These are phyloP conservation scores for Pandemis heparana DNA, from an alignment of 2,888 invertebrate species.

Conservation along the genomic window DNA sequence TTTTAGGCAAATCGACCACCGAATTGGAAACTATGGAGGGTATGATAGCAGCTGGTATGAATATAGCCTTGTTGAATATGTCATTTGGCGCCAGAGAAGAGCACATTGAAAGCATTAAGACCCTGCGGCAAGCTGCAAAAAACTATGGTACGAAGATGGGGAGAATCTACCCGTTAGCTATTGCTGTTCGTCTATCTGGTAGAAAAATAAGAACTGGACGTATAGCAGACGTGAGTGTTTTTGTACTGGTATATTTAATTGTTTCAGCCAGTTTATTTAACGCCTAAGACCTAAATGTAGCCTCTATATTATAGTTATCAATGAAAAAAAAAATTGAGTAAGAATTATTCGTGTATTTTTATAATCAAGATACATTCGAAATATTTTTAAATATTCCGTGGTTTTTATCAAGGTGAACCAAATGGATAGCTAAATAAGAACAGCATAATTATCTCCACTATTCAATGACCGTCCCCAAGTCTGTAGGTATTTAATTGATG, in stretches of 20 bases:
- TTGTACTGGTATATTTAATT: no score
- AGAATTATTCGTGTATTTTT: no score
- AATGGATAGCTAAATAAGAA: no score
- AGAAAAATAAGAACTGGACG: constrained; percentile 95
- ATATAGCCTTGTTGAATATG: constrained; percentile 78
- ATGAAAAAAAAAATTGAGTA: no score
- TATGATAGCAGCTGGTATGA: constrained; percentile 84
- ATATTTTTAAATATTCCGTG: no score
- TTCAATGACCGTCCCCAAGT: no score
- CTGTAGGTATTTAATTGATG: no score
- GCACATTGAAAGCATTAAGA: constrained; percentile 73
- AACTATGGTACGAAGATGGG: constrained; percentile 87
- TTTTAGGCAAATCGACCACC: constrained; percentile 66
- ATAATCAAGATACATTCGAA: no score
- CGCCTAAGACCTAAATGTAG: no score
- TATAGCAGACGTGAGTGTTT: constrained; percentile 89
- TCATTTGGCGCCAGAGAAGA: constrained; percentile 72
- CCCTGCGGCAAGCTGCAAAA: constrained; percentile 74
- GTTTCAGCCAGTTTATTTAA: neutral
- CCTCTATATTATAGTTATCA: no score
- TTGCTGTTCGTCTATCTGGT: constrained; percentile 94
- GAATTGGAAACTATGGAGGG: constrained; percentile 71
- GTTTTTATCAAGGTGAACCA: no score
- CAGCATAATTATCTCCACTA: no score
- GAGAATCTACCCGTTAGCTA: constrained; percentile 90